Evolutionary conservation across 2,797 vertebrate genomes (phyloP), one percentile per base, ranked within the genome.

Genomic region (Dicrostonyx torquatus): DNA sequence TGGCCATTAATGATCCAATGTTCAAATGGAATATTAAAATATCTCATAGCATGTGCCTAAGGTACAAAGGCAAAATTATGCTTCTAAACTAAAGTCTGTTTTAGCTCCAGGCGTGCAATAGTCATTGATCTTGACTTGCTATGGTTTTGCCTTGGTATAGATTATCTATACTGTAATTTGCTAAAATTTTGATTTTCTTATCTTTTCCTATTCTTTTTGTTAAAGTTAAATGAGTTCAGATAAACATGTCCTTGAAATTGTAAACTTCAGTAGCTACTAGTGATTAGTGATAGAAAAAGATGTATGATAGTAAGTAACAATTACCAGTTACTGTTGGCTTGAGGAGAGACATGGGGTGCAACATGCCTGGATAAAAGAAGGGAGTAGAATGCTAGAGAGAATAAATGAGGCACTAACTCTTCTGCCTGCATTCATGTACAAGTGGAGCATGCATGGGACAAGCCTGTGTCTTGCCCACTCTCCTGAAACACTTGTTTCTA

Each of bases 21-120:
- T 82, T 72, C 79, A 66, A 80, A 43, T 8, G 8, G 15, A 91
- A 85, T 77, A 17, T 79, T 68, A 26, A 50, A 75, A 89, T 50
- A 26, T n/a, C 53, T 70, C 70, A 75, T 48, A 78, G 34, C 22
- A 62, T 50, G 37, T 73, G n/a, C 26, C 80, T 82, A 73, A 92
- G 72, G 29, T 62, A 78, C 34, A 88, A 96, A 93, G 55, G 2
- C 22, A 94, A 60, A 94, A 48, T 3, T 48, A 43, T 68, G 45
- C 76, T 79, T 68, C 76, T 64, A 64, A 78, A 89, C 17, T 13
- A 53, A 75, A 22, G 11, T 34, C 7, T 13, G 72, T 15, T 89
- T 80, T 50, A 76, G 37, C 18, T 90, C 10, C 10, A 66, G 34
- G 3, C 62, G 10, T 29, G 1, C 34, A 50, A 70, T n/a, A 37